A percentile compares a stretch with the other conserved stretches of the same genome.
phyloP scores from a whole-genome alignment of 2,113 vertebrate genomes.

The Sula dactylatra region DNA sequence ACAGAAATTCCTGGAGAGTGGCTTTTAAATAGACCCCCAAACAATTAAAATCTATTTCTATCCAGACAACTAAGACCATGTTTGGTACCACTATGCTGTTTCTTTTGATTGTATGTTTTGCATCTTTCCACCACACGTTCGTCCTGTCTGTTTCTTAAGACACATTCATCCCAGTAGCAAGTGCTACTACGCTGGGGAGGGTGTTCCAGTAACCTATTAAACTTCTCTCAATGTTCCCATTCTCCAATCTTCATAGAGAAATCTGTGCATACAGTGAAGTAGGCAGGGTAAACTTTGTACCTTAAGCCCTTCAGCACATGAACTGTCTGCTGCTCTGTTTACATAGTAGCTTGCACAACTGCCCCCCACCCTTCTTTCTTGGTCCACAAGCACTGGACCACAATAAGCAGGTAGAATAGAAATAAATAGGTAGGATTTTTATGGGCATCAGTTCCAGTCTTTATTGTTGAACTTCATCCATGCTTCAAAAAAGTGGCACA shows the following conservation, averaged over 20 bases:
- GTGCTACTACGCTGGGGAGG: background rate
- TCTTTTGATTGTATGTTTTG: background rate
- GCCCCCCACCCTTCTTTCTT: background rate
- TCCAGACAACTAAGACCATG: background rate
- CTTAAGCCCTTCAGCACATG: background rate
- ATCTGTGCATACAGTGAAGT: background rate
- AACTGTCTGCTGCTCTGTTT: background rate
- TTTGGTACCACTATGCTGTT: background rate
- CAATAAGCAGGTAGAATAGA: background rate
- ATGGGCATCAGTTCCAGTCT: background rate
- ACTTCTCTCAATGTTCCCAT: background rate
- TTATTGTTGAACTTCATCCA: background rate
- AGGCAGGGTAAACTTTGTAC: background rate
- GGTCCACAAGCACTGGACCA: background rate
- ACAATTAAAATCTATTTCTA: background rate
- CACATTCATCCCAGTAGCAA: background rate
- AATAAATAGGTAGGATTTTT: background rate
- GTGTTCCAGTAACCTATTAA: background rate
- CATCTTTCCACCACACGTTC: background rate
- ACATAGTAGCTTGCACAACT: background rate
- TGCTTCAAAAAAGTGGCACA: background rate
- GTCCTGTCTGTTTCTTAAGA: background rate
- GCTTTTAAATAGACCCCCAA: background rate
- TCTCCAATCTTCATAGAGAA: background rate
- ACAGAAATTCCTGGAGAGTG: background rate